These are phyloP conservation scores for Druon quercuslanigerum DNA, from an alignment of 1,140 invertebrate species.

Conservation along the genomic window DNA sequence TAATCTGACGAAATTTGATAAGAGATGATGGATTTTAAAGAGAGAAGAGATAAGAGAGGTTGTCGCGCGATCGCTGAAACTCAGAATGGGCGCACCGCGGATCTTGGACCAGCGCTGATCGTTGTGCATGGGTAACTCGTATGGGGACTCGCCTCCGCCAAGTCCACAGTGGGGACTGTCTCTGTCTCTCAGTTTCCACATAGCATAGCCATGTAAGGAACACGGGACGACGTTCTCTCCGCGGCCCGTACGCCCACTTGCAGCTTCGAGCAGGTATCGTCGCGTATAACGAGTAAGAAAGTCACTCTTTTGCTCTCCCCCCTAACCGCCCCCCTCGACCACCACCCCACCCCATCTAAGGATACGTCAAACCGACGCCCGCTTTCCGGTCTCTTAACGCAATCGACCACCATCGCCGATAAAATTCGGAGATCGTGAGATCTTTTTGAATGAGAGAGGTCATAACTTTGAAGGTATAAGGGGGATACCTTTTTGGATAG, in stretches of 20 bases:
- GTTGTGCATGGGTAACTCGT: constrained; percentile 59
- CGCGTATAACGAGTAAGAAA: constrained; percentile 48
- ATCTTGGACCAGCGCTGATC: constrained; percentile 53
- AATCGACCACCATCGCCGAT: constrained; percentile 30
- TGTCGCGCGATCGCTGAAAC: constrained; percentile 9
- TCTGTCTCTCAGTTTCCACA: constrained; percentile 72
- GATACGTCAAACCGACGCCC: constrained; percentile 43
- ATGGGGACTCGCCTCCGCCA: constrained; percentile 56
- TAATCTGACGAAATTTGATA: constrained; percentile 21
- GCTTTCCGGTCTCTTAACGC: constrained; percentile 34
- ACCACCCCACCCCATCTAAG: constrained; percentile 29
- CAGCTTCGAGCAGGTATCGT: constrained; percentile 45
- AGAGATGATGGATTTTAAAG: not conserved
- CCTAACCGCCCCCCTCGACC: constrained; percentile 36
- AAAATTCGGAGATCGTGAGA: constrained; percentile 19
- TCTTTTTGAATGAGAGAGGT: not conserved
- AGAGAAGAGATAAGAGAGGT: constrained; percentile 31
- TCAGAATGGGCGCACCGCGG: not conserved
- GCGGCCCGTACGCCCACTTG: constrained; percentile 61
- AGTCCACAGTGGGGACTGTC: constrained; percentile 59
- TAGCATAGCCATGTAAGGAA: constrained; percentile 76
- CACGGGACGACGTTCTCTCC: constrained; percentile 63
- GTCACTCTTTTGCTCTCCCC: constrained; percentile 34
- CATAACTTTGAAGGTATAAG: not conserved
- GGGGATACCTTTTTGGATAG: too few species aligned